Evolutionary conservation across 2,888 invertebrate genomes (phyloP), one percentile per base, ranked within the genome.

Genomic region (Myopa testacea): DNA sequence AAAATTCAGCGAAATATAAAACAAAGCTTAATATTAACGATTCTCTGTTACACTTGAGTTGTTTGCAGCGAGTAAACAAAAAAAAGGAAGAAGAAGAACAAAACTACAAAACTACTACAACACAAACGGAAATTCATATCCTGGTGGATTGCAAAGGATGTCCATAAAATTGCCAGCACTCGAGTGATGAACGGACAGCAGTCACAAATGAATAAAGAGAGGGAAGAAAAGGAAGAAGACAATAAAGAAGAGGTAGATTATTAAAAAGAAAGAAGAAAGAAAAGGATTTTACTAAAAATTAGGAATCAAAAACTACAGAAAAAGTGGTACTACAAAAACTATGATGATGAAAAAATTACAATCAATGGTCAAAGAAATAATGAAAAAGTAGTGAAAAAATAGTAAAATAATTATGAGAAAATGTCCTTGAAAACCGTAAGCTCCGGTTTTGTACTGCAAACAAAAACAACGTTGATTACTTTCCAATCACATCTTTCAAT

Each of bases 111-210:
- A 38, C 65, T 37, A 65, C 37, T 12, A 8, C 37, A 38, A 65
- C 26, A 65, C 19, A 7, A 74, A 74, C 63, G 74, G 63, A 74
- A 74, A 74, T 50, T 74, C 74, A 74, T 65, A 74, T 65, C 74
- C 74, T 62, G 65, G 12, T 63, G 50, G 16, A 50, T 63, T 63
- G 52, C 14, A 65, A 73, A 65, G 63, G 65, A 65, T 74, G 34
- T 74, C 74, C 34, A 74, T 50, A 74, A 63, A 74, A 74, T 65
- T 63, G 74, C 50, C 5, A n/a, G 62, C 37, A 60, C 19, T 40
- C 45, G 62, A 19, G 16, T 45, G 19, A 8, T 16, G 40, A 62
- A 62, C 62, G 62, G n/a, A 26, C 19, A 62, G 26, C 3, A 62
- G 34, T 3, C 10, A 10, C 26, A 26, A 26, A 8, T 2, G 10